Base-by-base conservation (phyloP, 1,140 invertebrate genomes). In the Saccostrea echinata region DNA sequence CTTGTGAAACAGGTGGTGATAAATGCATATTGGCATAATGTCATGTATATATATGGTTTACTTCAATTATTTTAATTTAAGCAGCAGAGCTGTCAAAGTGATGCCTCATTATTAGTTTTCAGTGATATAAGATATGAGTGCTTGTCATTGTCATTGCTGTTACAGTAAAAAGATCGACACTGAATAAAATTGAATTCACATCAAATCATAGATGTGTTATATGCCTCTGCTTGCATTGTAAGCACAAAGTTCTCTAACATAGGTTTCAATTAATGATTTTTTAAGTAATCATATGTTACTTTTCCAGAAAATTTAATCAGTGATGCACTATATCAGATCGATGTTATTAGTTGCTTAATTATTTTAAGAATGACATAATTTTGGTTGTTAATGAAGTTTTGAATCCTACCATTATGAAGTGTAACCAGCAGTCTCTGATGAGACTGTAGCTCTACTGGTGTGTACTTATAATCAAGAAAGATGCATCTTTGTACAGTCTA, bases 21-120 rank as follows among this genome's bases (percentile, higher is more conserved):
- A 43, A 43, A 43, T 43, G 55, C n/a, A 61, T 61, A 61, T 21
- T 21, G 55, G n/a, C 55, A 61, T 61, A 16, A 21, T 61, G n/a
- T 61, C 55, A 61, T 61, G 55, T 16, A 61, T n/a, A n/a, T n/a
- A n/a, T 16, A 13, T 30, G 24, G 30, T 76, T 76, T 76, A 76
- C 27, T 76, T 27, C 13, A 76, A 76, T 76, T 76, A 76, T 30
- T 35, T 33, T 30, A 76, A 76, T 76, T 76, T 76, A 76, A 76
- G 27, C 68, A 76, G 27, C 68, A 76, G 27, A 30, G 27, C 68
- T 76, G 68, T 76, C 68, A 76, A 33, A 30, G 2, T 76, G 68
- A 16, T 33, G 13, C 24, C 30, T 30, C 68, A 27, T 76, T 76
- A 27, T 64, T 18, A 24, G 57, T 64, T 64, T 64, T 64, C 24